phyloP scores from a whole-genome alignment of 2,113 vertebrate genomes.

The Xiphorhynchus elegans region DNA sequence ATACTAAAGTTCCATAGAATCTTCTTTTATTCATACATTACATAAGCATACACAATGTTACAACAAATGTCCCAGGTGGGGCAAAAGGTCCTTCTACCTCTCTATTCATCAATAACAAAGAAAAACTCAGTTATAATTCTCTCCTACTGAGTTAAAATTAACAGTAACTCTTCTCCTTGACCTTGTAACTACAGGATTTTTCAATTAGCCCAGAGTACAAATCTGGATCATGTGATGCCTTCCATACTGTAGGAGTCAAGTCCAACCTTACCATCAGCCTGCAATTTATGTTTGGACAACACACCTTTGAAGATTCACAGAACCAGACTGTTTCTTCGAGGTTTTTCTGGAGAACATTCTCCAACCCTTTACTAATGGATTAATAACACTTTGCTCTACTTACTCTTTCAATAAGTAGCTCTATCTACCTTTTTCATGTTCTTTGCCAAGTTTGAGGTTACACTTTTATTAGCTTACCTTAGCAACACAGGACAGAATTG shows the following conservation, averaged over 20 bases:
- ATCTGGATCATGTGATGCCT: neutral
- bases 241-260: neutral
- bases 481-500: neutral
- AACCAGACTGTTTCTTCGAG: neutral
- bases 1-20: neutral
- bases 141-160: neutral
- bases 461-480: neutral
- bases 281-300: neutral
- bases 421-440: neutral
- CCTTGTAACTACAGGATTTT: neutral
- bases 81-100: neutral
- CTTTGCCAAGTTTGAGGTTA: neutral
- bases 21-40: neutral
- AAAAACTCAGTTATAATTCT: neutral
- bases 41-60: neutral
- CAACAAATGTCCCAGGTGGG: neutral
- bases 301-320: neutral
- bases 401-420: neutral
- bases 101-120: neutral
- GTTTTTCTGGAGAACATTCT: neutral
- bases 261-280: neutral
- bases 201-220: neutral
- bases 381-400: neutral
- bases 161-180: neutral
- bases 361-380: neutral